phyloP scores from a whole-genome alignment of 1,140 invertebrate species.

The Dendroctonus valens region DNA sequence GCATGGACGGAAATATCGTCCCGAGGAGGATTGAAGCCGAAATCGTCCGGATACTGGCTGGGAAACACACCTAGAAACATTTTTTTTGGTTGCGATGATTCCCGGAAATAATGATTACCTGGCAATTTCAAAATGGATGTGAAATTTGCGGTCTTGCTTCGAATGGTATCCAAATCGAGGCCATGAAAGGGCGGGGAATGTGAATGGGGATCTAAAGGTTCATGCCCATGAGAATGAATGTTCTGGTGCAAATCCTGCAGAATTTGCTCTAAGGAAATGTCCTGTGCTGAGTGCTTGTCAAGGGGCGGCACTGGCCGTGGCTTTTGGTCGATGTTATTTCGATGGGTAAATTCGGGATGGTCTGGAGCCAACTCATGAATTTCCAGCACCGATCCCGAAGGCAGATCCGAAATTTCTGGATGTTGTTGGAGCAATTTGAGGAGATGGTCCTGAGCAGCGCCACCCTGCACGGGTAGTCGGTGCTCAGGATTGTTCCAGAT shows the following conservation, averaged over 20 bases:
- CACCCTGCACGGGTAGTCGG: slow-evolving; percentile 35
- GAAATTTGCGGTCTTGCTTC: too few relatives aligned
- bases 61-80: too few relatives aligned
- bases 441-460: slow-evolving; percentile 43
- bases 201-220: slow-evolving; percentile 22
- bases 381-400: slow-evolving; percentile 47
- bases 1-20: slow-evolving; percentile 61
- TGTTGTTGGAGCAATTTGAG: slow-evolving; percentile 48
- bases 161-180: too few relatives aligned
- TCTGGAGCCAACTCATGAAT: slow-evolving; percentile 42
- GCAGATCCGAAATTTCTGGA: slow-evolving; percentile 47
- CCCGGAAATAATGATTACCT: too few relatives aligned
- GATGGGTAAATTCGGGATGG: slow-evolving; percentile 4
- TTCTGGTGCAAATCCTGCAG: slow-evolving; percentile 46
- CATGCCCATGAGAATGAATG: slow-evolving; percentile 24
- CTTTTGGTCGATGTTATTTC: not conserved
- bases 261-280: slow-evolving; percentile 45
- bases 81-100: too few relatives aligned
- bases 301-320: not conserved
- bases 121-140: too few relatives aligned
- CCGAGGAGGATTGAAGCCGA: slow-evolving; percentile 37
- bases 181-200: slow-evolving; percentile 1
- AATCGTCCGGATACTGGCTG: slow-evolving; percentile 28
- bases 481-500: slow-evolving; percentile 3
- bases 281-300: slow-evolving; percentile 17